These are phyloP conservation scores for Aquatica leii DNA, from an alignment of 2,888 invertebrate genomes.

Conservation along the genomic window DNA sequence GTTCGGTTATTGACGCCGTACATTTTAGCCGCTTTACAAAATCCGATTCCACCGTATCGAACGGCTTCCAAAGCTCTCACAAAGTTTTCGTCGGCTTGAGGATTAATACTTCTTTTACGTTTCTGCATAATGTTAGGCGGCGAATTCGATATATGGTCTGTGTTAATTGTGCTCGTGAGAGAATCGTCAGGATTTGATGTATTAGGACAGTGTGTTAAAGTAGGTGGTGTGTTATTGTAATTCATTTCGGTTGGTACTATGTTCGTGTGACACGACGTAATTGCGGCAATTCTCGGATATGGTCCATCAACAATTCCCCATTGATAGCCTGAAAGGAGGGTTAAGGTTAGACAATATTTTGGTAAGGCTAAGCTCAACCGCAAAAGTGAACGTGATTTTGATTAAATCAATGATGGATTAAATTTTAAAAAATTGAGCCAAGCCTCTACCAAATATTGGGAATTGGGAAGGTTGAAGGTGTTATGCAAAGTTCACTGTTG, in stretches of 20 bases:
- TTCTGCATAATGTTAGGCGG: constrained; percentile 64
- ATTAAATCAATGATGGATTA: constrained; percentile 24
- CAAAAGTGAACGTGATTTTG: constrained; percentile 54
- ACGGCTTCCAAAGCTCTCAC: constrained; percentile 83
- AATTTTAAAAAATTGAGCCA: constrained; percentile 51
- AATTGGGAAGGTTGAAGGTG: constrained; percentile 34
- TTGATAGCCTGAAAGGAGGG: constrained; percentile 73
- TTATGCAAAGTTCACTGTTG: constrained; percentile 50
- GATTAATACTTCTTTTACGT: constrained; percentile 78
- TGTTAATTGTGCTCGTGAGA: constrained; percentile 22
- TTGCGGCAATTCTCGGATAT: constrained; percentile 72
- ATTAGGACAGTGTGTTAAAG: constrained; percentile 43
- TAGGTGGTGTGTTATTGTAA: constrained; percentile 43
- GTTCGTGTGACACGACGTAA: constrained; percentile 67
- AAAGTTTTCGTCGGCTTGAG: constrained; percentile 85
- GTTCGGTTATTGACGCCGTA: constrained; percentile 88
- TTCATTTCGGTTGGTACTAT: constrained; percentile 59
- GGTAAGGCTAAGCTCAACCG: constrained; percentile 59
- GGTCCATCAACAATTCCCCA: constrained; percentile 87
- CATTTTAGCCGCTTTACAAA: constrained; percentile 84
- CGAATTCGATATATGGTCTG: constrained; percentile 49
- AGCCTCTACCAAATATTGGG: constrained; percentile 50
- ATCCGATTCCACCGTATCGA: constrained; percentile 82
- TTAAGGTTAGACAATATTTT: constrained; percentile 45
- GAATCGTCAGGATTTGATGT: constrained; percentile 14